Base-by-base conservation (phyloP, 2,888 invertebrate species). In the Scaptomyza tumidula region DNA sequence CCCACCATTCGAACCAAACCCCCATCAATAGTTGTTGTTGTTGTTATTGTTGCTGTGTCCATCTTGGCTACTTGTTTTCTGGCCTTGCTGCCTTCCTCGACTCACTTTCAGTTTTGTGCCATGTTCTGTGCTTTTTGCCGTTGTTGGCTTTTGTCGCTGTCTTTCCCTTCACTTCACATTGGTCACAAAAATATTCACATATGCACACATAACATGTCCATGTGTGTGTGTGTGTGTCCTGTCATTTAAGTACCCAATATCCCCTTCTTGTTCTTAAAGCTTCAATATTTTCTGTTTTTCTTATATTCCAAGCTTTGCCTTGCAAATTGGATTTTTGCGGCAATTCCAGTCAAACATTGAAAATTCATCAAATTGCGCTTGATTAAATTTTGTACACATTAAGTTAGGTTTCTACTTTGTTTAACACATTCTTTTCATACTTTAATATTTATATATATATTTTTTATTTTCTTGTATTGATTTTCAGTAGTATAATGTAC, bases 331-430 rank as follows among this genome's bases (percentile, higher is more conserved):
- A 64, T 58, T 69, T 55, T 55, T 64, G 69, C 54, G 74, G 54
- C 57, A 48, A 72, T 58, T 48, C 63, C 55, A 33, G 43, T 55
- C 71, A 62, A 67, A 71, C 50, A 52, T 55, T 63, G 62, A n/a
- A 64, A 58, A 75, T 13, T 64, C 75, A 75, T 75, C 60, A 67
- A 75, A 64, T 63, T 75, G 68, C 41, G 67, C 57, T 71, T 68
- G 67, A 75, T 75, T 75, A 16, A 0, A 74, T 68, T 68, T 71
- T 55, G 48, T 29, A 6, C 52, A 62, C 59, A 52, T 68, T 57
- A 19, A 19, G n/a, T 67, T 49, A 19, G n/a, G n/a, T 24, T 24
- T 24, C 24, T 24, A 4, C 29, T 29, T 29, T 29, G 7, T 29
- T 29, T 7, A 4, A 29, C 1, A 29, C 5, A 7, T 29, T 29